Base-by-base conservation (phyloP, 2,888 invertebrate genomes). In the Caradrina kadenii region DNA sequence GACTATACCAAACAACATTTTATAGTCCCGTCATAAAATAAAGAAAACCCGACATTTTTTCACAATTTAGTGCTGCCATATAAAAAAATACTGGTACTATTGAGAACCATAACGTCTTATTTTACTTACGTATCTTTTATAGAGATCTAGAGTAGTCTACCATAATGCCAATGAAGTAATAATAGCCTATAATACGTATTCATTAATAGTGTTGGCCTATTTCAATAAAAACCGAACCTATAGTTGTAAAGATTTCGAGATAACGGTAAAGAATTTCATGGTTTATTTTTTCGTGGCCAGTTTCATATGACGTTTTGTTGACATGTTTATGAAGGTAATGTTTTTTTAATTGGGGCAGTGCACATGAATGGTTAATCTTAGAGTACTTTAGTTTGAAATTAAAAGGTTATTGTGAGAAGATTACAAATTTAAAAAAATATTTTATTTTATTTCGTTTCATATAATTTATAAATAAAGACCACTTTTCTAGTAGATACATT, bases 141-240 rank as follows among this genome's bases (percentile, higher is more conserved):
- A 48, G 62, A 48, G 71, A 84, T 84, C 86, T 79, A 54, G 53
- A 63, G 22, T n/a, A 63, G 45, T 48, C 48, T 52, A 66, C 31
- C 70, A 63, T 80, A 69, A 75, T 68, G 31, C 54, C 73, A 71
- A 84, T 81, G 73, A 79, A 78, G 71, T 71, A 78, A 76, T 84
- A 79, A 78, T 80, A 64, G 71, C 19, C 63, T 22, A 54, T 72
- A 76, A 63, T 69, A 76, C 52, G 65, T 70, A 72, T 78, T 72
- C 63, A 80, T 80, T 85, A 79, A 78, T 61, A 67, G 62, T 15
- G 71, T 65, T 69, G 73, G 79, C 31, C 73, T 79, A 76, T 79
- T 76, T 78, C 61, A 79, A 78, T 82, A 83, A 74, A 79, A 76
- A 70, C 49, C 50, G 66, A 63, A 55, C 49, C 61, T 54, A 58